Evolutionary conservation across 2,888 invertebrate genomes (phyloP), one percentile per base, ranked within the genome.

Genomic region (Eupelmus urozonus): DNA sequence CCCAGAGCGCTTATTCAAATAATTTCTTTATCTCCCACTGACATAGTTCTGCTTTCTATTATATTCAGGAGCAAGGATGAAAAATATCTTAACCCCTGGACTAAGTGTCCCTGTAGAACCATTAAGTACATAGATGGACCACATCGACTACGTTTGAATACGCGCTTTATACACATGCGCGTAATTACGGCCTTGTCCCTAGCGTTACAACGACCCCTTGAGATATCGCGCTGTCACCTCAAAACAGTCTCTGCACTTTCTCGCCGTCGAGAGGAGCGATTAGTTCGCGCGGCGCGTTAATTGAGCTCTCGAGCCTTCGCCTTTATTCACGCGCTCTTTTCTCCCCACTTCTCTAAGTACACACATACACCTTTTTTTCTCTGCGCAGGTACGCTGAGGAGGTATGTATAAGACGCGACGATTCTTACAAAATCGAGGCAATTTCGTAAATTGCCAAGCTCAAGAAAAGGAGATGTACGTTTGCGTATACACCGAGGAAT

Each of bases 391-490:
- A 34, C 34, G 34, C 34, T 3, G 34, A n/a, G n/a, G n/a, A n/a
- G n/a, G n/a, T n/a, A n/a, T n/a, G 3, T 34, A 2, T 45, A 13
- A 13, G 16, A 45, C 45, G 45, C 45, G 13, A 9, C 2, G 20
- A 40, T 57, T 57, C 63, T 55, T 63, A 63, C 42, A 42, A 72
- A 63, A 63, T 53, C 27, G 25, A 63, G 25, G 63, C 55, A 42
- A 63, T 72, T 72, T 63, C 55, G 55, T 63, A 63, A 72, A 72
- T 72, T 51, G 25, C 5, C 25, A 4, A 1, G 16, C 45, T 45
- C 2, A 16, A 45, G 9, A 13, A 45, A 45, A 45, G 13, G 45
- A 45, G 9, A 45, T 45, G 45, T 45, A 16, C 20, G 42, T 40
- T 27, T 13, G 29, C 60, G 29, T 16, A 20, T 2, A 20, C 20